Conservation (phyloP, 1,140 invertebrate species). For the Drosophila pandora region DNA sequence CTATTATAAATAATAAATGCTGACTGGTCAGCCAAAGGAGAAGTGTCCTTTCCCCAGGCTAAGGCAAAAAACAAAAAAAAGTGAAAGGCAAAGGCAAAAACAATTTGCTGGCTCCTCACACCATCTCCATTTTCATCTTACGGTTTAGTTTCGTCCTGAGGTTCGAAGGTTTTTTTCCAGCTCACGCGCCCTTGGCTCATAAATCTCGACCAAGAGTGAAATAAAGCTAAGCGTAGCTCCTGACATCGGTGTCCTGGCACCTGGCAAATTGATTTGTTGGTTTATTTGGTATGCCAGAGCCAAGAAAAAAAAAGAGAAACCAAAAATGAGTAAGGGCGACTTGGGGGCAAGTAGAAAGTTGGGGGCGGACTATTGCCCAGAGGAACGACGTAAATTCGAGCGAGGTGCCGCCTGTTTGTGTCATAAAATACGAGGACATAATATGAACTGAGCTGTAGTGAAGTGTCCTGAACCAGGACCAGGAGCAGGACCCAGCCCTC, state of each 20-base stretch:
- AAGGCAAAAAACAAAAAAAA: slow-evolving; percentile 24
- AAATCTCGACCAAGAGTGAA: slow-evolving; percentile 80
- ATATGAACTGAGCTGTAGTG: slow-evolving; percentile 59
- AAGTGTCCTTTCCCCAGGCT: slow-evolving; percentile 21
- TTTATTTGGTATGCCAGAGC: slow-evolving; percentile 65
- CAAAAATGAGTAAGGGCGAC: slow-evolving; percentile 8
- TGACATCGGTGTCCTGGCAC: slow-evolving; percentile 54
- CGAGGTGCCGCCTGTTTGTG: slow-evolving; percentile 69
- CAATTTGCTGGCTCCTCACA: slow-evolving; percentile 62
- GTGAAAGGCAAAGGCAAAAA: slow-evolving; percentile 60
- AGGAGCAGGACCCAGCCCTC: background rate
- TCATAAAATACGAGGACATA: slow-evolving; percentile 76
- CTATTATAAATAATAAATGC: slow-evolving; percentile 83
- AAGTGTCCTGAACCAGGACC: slow-evolving; percentile 59
- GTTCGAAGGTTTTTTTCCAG: slow-evolving; percentile 55
- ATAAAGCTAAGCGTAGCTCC: slow-evolving; percentile 76
- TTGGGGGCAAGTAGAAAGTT: background rate
- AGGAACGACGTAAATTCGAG: slow-evolving; percentile 60
- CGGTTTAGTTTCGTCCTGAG: slow-evolving; percentile 4
- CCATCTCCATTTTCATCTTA: slow-evolving; percentile 26
- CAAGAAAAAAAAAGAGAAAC: slow-evolving; percentile 1
- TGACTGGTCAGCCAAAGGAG: slow-evolving; percentile 71
- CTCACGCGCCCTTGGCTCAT: slow-evolving; percentile 79
- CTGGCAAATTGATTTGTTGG: slow-evolving; percentile 82
- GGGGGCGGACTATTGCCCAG: background rate